Percentiles rank a stretch among this genome's conserved stretches.
Evolutionary conservation across 2,113 vertebrate species (phyloP).

Genomic region (Parus major): DNA sequence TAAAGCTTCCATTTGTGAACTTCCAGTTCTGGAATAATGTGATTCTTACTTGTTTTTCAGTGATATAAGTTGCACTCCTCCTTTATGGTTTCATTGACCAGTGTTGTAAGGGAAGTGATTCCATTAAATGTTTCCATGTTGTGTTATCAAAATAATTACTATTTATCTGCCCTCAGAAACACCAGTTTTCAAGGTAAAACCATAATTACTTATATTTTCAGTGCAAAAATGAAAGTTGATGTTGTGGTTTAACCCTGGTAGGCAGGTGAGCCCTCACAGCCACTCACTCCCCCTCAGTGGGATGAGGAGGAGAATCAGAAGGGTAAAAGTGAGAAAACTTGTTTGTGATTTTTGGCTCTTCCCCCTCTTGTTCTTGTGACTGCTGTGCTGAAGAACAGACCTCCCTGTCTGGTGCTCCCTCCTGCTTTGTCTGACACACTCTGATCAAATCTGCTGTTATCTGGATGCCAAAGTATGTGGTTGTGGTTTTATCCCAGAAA

Average conservation of each 20-base stretch:
- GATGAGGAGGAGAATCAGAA: not conserved
- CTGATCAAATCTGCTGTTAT: rapidly evolving
- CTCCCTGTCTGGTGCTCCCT: not conserved
- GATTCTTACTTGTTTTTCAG: not conserved
- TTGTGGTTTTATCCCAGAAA: not conserved
- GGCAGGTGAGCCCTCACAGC: not conserved
- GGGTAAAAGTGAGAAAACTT: not conserved
- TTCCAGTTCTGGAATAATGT: not conserved
- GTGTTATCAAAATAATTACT: not conserved
- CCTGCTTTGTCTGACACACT: not conserved
- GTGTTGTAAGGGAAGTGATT: not conserved
- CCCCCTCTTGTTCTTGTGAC: not conserved
- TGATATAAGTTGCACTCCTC: not conserved
- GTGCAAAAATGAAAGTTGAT: not conserved
- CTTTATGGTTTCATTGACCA: not conserved
- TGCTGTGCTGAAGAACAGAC: not conserved
- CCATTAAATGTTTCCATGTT: not conserved
- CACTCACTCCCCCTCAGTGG: rapidly evolving
- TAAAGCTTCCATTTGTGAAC: not conserved
- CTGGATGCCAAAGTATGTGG: not conserved
- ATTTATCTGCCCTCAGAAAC: not conserved
- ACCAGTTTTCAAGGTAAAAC: not conserved
- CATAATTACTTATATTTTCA: not conserved
- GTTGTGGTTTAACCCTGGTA: not conserved
- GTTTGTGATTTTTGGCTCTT: not conserved